phyloP scores from a whole-genome alignment of 1,140 invertebrate genomes.

The Venturia canescens region DNA sequence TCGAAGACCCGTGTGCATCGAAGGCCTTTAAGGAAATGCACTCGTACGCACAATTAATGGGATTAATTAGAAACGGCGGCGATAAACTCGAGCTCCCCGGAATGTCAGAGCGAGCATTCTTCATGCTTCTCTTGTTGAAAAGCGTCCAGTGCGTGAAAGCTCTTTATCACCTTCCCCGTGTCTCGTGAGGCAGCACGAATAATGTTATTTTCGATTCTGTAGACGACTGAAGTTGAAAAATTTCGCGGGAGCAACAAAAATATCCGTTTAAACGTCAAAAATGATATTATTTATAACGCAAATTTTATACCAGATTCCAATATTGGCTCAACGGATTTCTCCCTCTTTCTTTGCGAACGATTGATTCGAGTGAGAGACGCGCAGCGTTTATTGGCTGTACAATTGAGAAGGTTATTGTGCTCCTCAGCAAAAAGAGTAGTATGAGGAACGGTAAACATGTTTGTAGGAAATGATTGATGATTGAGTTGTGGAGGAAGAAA shows the following conservation, averaged over 20 bases:
- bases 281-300: no score
- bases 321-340: no score
- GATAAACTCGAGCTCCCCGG: background rate
- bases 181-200: background rate
- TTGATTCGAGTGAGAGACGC: no score
- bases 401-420: no score
- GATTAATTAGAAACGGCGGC: slow-evolving; percentile 14
- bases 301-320: no score
- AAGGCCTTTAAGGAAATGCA: slow-evolving; percentile 30
- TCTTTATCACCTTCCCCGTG: background rate
- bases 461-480: background rate
- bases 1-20: background rate
- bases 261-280: no score
- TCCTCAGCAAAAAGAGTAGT: background rate
- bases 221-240: no score
- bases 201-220: no score
- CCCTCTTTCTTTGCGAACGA: no score
- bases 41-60: slow-evolving; percentile 32
- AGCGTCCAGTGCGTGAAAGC: background rate
- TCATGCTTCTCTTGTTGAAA: background rate
- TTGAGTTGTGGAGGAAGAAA: background rate
- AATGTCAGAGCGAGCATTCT: background rate
- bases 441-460: background rate
- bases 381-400: no score
- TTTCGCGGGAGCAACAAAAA: no score